phyloP scores from a whole-genome alignment of 2,113 vertebrate genomes.

The Hippocampus guttulatus region DNA sequence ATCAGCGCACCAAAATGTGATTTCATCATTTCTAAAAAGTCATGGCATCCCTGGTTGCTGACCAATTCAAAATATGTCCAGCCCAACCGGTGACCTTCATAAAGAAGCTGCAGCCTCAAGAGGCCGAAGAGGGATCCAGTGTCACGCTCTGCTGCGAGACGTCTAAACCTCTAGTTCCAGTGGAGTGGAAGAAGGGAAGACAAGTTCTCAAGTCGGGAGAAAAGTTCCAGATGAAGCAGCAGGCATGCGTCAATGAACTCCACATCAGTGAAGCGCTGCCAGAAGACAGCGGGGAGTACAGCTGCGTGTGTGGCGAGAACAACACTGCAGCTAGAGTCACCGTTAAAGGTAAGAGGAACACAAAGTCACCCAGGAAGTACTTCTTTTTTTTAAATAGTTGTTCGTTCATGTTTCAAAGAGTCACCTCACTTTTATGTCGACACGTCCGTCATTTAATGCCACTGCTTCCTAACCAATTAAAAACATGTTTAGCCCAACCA shows the following conservation, averaged over 20 bases:
- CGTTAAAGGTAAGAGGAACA: slow-evolving; percentile 31
- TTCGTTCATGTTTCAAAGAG: too few species aligned
- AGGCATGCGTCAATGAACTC: slow-evolving; percentile 50
- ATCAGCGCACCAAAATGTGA: background rate
- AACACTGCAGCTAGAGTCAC: slow-evolving; percentile 66
- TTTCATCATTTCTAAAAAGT: too few species aligned
- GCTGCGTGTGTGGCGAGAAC: slow-evolving; percentile 67
- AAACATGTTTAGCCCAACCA: slow-evolving; percentile 19
- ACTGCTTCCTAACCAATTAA: slow-evolving; percentile 7
- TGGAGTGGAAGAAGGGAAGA: slow-evolving; percentile 74
- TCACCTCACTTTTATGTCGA: background rate
- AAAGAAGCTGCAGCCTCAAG: slow-evolving; percentile 65
- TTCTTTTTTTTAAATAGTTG: too few species aligned
- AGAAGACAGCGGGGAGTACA: slow-evolving; percentile 69
- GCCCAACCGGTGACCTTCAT: slow-evolving; percentile 37
- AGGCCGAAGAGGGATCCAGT: slow-evolving; percentile 67
- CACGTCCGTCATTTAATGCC: background rate
- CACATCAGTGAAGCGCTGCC: slow-evolving; percentile 51
- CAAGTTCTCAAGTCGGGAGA: slow-evolving; percentile 59
- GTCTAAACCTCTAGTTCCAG: slow-evolving; percentile 68
- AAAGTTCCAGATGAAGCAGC: slow-evolving; percentile 74
- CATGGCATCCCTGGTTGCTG: too few species aligned
- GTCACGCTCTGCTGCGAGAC: slow-evolving; percentile 73
- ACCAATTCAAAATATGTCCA: background rate
- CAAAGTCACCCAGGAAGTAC: too few species aligned